Conservation (phyloP, 2,888 invertebrate genomes). For the Synanthedon andrenaeformis region DNA sequence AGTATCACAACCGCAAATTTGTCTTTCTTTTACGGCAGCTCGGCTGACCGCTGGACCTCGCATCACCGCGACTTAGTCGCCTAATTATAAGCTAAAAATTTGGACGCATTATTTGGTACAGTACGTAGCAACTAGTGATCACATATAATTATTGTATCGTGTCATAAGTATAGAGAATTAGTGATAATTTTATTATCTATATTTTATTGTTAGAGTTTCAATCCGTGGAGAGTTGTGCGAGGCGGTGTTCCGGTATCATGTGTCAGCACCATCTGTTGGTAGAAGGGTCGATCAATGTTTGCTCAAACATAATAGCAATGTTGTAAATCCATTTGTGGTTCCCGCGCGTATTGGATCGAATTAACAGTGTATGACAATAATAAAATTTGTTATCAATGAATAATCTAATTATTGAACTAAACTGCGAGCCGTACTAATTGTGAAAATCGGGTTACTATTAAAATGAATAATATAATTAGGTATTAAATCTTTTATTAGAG, state of each 20-base stretch:
- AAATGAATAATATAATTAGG: no score
- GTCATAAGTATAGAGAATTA: slow-evolving; percentile 42
- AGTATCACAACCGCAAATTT: neutral
- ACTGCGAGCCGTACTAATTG: no score
- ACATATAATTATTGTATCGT: slow-evolving; percentile 59
- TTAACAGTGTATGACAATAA: no score
- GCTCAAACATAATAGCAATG: no score
- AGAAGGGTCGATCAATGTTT: neutral
- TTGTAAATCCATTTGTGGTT: slow-evolving; percentile 3
- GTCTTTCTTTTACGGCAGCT: slow-evolving; percentile 2
- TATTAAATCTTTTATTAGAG: no score
- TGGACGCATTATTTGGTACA: slow-evolving; percentile 62
- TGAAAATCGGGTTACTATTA: no score
- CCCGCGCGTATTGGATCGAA: slow-evolving; percentile 1
- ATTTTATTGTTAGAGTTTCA: slow-evolving; percentile 1
- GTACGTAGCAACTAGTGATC: slow-evolving; percentile 37
- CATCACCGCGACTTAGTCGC: slow-evolving; percentile 8
- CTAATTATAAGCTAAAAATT: slow-evolving; percentile 41
- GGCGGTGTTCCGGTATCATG: slow-evolving; percentile 8
- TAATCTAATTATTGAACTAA: no score
- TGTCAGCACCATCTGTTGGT: slow-evolving; percentile 14
- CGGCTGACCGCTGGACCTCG: slow-evolving; percentile 8
- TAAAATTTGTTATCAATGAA: no score
- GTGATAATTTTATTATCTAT: slow-evolving; percentile 12
- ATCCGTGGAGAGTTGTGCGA: slow-evolving; percentile 5